These are phyloP conservation scores for Hippopotamyrus pictus DNA, from an alignment of 2,797 vertebrate genomes.

Conservation along the genomic window DNA sequence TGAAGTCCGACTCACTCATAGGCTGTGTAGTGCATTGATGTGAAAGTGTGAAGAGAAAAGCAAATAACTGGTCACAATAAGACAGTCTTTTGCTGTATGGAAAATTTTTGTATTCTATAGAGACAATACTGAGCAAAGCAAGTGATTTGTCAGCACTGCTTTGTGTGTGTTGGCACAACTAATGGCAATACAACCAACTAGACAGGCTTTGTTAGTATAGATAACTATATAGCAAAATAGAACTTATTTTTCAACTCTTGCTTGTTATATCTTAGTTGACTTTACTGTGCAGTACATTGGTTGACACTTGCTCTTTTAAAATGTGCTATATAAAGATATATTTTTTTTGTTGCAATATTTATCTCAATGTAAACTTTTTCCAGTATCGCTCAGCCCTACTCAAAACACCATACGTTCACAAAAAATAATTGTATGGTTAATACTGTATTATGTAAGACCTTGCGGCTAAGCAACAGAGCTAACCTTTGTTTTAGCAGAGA, in stretches of 20 bases:
- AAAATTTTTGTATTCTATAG: not conserved
- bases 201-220: not conserved
- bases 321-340: not conserved
- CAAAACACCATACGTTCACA: not conserved
- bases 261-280: not conserved
- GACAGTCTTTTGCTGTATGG: not conserved
- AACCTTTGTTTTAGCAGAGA: not conserved
- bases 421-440: not conserved
- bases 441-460: not conserved
- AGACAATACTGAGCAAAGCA: not conserved
- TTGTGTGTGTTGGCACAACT: not conserved
- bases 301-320: not conserved
- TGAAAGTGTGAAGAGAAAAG: not conserved
- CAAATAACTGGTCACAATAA: not conserved
- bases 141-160: not conserved
- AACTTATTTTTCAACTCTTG: not conserved
- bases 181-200: not conserved
- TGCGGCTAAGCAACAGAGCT: not conserved
- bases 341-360: too few species aligned
- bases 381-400: not conserved
- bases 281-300: not conserved
- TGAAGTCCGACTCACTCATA: not conserved
- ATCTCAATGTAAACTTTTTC: not conserved
- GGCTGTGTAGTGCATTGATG: not conserved
- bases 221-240: not conserved